These are phyloP conservation scores for Tetragonula carbonaria DNA, from an alignment of 2,888 invertebrate species.

Conservation along the genomic window DNA sequence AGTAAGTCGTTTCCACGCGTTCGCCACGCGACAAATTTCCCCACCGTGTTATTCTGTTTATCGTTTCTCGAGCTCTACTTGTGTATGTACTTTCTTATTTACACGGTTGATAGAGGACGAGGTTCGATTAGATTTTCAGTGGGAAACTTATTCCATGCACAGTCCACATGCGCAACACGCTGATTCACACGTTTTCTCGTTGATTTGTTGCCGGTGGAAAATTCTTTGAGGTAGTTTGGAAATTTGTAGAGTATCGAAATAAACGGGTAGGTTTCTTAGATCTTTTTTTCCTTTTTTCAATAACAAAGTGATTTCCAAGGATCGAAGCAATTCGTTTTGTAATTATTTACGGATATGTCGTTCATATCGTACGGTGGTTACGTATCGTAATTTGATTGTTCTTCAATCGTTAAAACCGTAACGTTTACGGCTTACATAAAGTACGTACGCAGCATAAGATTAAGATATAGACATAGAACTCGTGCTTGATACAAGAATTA, in stretches of 20 bases:
- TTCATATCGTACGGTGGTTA: too few species aligned
- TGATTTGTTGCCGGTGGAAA: not conserved
- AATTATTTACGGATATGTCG: too few species aligned
- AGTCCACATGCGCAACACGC: conserved; percentile 17
- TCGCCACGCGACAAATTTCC: too few species aligned
- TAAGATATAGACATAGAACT: not conserved
- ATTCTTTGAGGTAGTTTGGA: not conserved
- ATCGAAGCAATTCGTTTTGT: too few species aligned
- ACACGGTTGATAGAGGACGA: too few species aligned
- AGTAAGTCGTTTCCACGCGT: conserved; percentile 74
- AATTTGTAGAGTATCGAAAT: not conserved
- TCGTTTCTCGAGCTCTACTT: too few species aligned
- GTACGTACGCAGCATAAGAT: not conserved
- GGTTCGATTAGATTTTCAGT: not conserved
- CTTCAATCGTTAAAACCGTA: not conserved
- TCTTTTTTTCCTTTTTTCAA: not conserved
- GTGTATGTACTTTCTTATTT: not conserved
- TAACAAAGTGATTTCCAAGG: not conserved
- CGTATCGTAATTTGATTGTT: not conserved
- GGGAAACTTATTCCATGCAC: not conserved
- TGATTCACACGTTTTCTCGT: not conserved
- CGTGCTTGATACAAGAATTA: too few species aligned
- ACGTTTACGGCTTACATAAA: not conserved
- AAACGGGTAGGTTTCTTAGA: not conserved
- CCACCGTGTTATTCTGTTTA: too few species aligned